Conservation (phyloP, 2,888 invertebrate species). For the Drosophila trichaetosa region DNA sequence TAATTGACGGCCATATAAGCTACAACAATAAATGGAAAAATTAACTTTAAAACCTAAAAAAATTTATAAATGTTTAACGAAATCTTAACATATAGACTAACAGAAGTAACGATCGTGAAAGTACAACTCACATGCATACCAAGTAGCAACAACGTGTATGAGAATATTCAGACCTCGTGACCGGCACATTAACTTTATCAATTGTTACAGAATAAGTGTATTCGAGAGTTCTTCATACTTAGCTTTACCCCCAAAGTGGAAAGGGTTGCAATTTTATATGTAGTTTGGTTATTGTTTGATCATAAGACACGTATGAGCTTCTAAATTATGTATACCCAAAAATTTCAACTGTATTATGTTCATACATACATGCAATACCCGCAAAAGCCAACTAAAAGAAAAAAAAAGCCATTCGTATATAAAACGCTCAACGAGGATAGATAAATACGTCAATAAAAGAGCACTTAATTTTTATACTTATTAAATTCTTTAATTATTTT, state of each 20-base stretch:
- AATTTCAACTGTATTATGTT: slow-evolving; percentile 32
- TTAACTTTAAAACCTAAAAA: slow-evolving; percentile 77
- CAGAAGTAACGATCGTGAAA: slow-evolving; percentile 64
- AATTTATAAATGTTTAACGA: slow-evolving; percentile 78
- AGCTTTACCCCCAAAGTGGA: slow-evolving; percentile 21
- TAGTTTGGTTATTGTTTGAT: slow-evolving; percentile 40
- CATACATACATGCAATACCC: slow-evolving; percentile 12
- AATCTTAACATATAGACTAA: slow-evolving; percentile 77
- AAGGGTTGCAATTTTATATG: slow-evolving; percentile 33
- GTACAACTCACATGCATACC: slow-evolving; percentile 54
- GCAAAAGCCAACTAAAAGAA: slow-evolving; percentile 9
- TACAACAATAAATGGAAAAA: slow-evolving; percentile 82
- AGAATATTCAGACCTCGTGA: slow-evolving; percentile 34
- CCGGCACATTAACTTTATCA: slow-evolving; percentile 30
- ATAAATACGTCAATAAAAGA: slow-evolving; percentile 29
- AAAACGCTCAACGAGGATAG: slow-evolving; percentile 23
- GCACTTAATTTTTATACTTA: slow-evolving; percentile 30
- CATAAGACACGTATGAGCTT: slow-evolving; percentile 42
- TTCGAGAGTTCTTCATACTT: slow-evolving; percentile 30
- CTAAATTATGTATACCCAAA: slow-evolving; percentile 23
- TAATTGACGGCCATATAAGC: slow-evolving; percentile 84
- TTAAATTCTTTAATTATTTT: slow-evolving; percentile 22
- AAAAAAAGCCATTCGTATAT: slow-evolving; percentile 24
- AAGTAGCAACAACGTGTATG: slow-evolving; percentile 37
- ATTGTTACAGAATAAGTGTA: slow-evolving; percentile 38